Conservation (phyloP, 2,113 vertebrate genomes). For the Lasiurus cinereus region DNA sequence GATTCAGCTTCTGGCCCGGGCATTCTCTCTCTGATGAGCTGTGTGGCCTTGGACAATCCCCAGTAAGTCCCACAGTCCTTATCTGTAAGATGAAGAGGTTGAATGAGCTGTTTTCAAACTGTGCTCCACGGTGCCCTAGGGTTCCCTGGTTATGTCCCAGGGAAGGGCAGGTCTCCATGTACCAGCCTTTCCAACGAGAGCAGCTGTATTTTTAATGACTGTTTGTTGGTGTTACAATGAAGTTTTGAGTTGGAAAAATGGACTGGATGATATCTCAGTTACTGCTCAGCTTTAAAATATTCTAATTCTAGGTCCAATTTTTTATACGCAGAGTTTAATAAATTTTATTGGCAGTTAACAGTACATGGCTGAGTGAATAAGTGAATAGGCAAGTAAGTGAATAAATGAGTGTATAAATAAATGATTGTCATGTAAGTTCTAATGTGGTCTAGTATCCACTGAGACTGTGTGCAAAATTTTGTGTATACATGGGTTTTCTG, state of each 20-base stretch:
- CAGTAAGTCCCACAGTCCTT: background rate
- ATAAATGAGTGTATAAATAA: background rate
- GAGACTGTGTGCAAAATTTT: background rate
- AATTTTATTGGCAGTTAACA: constrained; percentile 2
- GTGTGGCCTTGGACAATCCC: background rate
- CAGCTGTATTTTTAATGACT: background rate
- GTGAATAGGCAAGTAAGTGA: background rate
- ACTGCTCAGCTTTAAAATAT: background rate
- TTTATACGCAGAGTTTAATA: background rate
- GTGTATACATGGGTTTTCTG: background rate
- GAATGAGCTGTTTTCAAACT: background rate
- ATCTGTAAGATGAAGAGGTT: background rate
- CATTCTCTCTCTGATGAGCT: background rate
- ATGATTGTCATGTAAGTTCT: background rate
- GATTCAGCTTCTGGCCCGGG: background rate
- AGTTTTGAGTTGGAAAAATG: background rate
- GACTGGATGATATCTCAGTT: background rate
- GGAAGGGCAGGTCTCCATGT: background rate
- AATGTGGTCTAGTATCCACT: background rate
- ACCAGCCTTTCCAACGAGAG: background rate
- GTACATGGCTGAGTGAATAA: background rate
- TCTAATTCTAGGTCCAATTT: background rate
- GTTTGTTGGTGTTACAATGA: background rate
- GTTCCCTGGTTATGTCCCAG: background rate
- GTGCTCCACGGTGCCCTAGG: background rate